phyloP scores from a whole-genome alignment of 2,113 vertebrate genomes.

The Grallaria varia region DNA sequence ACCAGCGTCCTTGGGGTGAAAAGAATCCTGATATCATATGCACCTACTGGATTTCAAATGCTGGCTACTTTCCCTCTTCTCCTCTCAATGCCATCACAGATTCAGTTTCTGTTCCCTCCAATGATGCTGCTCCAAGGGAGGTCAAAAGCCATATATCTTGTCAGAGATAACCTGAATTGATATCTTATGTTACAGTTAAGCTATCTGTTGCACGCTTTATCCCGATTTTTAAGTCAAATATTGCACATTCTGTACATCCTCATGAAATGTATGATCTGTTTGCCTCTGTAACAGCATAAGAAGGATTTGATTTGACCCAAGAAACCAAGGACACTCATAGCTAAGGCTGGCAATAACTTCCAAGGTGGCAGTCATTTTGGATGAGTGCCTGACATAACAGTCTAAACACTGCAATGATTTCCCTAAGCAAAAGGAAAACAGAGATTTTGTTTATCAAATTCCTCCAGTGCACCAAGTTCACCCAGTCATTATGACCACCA shows the following conservation, averaged over 20 bases:
- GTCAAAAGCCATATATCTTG: background rate
- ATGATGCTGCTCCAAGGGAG: background rate
- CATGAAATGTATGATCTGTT: background rate
- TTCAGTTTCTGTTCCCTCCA: background rate
- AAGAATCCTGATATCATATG: background rate
- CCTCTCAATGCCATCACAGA: background rate
- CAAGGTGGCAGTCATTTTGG: constrained; percentile 46
- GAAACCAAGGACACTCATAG: constrained; percentile 32
- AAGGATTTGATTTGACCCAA: constrained; percentile 2
- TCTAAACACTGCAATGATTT: background rate
- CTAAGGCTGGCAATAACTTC: constrained; percentile 5
- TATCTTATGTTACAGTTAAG: background rate
- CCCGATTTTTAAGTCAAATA: background rate
- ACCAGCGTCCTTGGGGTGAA: background rate
- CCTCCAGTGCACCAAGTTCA: background rate
- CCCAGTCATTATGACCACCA: background rate
- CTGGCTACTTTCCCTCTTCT: background rate
- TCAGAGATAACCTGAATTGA: background rate
- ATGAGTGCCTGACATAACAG: background rate
- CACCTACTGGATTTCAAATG: background rate
- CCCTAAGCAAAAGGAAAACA: background rate
- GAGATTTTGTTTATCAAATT: background rate
- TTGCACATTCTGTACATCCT: background rate
- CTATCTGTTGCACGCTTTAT: background rate
- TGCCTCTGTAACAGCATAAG: background rate